Conservation (phyloP, 1,140 invertebrate species). For the Lycorma delicatula region DNA sequence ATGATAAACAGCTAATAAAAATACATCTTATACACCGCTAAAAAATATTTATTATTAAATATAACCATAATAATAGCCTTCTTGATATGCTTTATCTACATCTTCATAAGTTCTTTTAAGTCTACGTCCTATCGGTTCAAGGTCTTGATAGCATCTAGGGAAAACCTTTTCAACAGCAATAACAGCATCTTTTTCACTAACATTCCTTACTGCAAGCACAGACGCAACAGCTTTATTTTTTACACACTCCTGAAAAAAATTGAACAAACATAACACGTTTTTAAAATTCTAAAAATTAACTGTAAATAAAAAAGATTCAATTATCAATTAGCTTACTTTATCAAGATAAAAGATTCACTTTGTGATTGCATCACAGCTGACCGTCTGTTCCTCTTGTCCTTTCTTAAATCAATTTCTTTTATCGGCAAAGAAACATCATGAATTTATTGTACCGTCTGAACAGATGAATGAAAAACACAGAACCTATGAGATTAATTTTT, state of each 20-base stretch:
- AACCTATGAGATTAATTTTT: no score
- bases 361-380: no score
- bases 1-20: no score
- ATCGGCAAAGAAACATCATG: no score
- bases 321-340: no score
- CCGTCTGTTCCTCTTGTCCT: no score
- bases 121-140: conserved; percentile 85
- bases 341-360: no score
- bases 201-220: conserved; percentile 68
- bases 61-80: conserved; percentile 74
- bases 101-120: conserved; percentile 70
- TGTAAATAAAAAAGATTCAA: background rate
- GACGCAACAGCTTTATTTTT: conserved; percentile 78
- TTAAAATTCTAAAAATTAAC: background rate
- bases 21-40: no score
- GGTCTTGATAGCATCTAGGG: conserved; percentile 82
- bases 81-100: conserved; percentile 57
- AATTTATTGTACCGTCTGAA: no score
- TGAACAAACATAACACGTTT: background rate
- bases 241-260: conserved; percentile 75
- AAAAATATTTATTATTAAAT: conserved; percentile 42
- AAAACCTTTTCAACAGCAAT: conserved; percentile 82
- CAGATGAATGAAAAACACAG: no score
- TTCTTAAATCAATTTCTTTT: no score
- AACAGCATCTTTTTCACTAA: conserved; percentile 59